Conservation (phyloP, 2,888 invertebrate species). For the Colletes collaris region DNA sequence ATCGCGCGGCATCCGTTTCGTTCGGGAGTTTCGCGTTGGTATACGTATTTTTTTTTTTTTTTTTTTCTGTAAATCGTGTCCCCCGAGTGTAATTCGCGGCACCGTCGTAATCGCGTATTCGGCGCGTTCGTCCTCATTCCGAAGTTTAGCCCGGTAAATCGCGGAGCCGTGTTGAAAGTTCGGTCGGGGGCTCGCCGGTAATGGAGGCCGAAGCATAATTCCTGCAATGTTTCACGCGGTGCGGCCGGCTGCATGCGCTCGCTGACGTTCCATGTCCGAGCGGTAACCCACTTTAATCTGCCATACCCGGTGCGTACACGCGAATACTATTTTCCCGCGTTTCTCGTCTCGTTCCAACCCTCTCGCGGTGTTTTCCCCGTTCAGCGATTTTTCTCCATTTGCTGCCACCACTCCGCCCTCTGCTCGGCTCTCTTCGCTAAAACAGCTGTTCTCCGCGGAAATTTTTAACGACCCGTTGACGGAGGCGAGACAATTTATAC, state of each 20-base stretch:
- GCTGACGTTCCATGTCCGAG: conserved; percentile 34
- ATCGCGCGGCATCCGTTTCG: too few relatives aligned
- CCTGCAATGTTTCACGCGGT: conserved; percentile 58
- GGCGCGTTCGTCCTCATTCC: conserved; percentile 59
- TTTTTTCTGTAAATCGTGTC: conserved; percentile 5
- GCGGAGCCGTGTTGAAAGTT: conserved; percentile 59
- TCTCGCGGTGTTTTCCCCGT: conserved; percentile 1
- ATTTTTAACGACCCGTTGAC: too few relatives aligned
- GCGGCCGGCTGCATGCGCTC: conserved; percentile 17
- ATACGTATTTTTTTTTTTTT: too few relatives aligned
- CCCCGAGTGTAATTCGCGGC: conserved; percentile 38
- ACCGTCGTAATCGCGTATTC: conserved; percentile 52
- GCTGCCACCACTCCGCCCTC: too few relatives aligned
- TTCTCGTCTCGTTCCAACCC: too few relatives aligned
- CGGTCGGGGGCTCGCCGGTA: conserved; percentile 34
- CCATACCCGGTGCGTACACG: background rate
- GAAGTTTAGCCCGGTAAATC: conserved; percentile 63
- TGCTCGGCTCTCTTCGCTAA: too few relatives aligned
- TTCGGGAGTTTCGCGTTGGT: too few relatives aligned
- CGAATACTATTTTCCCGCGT: background rate
- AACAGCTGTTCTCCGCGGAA: too few relatives aligned
- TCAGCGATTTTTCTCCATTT: conserved; percentile 8
- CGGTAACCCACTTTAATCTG: conserved; percentile 43
- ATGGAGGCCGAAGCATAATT: conserved; percentile 59
- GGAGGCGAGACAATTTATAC: too few relatives aligned